Percentiles rank a stretch among this genome's conserved stretches.
These are phyloP conservation scores for Cataglyphis rosenhaueri DNA, from an alignment of 2,888 invertebrate genomes.

Conservation along the genomic window DNA sequence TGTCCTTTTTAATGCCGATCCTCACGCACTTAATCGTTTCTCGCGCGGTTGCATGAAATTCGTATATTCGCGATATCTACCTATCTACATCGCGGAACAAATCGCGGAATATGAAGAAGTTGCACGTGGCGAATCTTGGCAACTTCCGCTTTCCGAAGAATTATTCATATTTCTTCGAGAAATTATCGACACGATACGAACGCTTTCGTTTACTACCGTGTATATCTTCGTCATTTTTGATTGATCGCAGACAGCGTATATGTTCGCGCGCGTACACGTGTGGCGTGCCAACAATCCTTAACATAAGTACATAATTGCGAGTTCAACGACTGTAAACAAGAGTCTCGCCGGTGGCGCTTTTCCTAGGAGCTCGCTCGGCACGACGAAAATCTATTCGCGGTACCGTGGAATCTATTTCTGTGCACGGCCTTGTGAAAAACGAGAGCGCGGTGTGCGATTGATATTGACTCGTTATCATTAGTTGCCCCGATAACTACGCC, in stretches of 20 bases:
- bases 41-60: conserved; percentile 32
- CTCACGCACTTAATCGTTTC: conserved; percentile 19
- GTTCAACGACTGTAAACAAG: conserved; percentile 47
- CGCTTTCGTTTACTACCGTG: neutral
- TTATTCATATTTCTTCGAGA: neutral
- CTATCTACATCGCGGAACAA: neutral
- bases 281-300: conserved; percentile 32
- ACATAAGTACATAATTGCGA: conserved; percentile 39
- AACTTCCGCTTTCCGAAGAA: neutral
- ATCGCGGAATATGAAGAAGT: conserved; percentile 10
- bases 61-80: neutral
- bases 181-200: conserved; percentile 37
- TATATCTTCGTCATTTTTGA: conserved; percentile 36
- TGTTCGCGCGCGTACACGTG: neutral
- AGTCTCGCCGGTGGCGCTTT: conserved; percentile 39
- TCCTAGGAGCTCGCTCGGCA: conserved; percentile 2
- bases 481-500: neutral
- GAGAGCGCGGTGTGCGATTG: conserved; percentile 33
- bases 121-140: neutral
- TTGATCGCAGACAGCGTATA: neutral
- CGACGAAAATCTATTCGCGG: conserved; percentile 20
- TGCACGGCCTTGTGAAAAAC: conserved; percentile 47
- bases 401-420: conserved; percentile 23
- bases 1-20: conserved; percentile 22
- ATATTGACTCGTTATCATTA: conserved; percentile 46